phyloP scores from a whole-genome alignment of 2,797 vertebrate genomes.

The Salmo trutta region DNA sequence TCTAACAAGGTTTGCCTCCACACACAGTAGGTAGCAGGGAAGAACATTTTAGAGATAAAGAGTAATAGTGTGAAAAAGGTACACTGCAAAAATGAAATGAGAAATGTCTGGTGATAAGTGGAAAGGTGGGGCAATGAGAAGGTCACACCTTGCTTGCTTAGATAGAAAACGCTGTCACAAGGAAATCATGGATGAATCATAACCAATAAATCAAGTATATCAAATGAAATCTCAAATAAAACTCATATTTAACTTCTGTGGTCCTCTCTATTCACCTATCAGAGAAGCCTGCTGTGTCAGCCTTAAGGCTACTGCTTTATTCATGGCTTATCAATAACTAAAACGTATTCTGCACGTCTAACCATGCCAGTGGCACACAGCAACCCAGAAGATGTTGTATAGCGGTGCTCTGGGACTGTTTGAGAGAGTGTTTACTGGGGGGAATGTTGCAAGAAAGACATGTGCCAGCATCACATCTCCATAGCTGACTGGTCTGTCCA shows the following conservation, averaged over 20 bases:
- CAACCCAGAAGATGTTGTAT: conserved; percentile 2
- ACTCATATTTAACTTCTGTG: conserved; percentile 5
- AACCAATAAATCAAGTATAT: not conserved
- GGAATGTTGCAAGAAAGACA: not conserved
- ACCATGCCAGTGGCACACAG: conserved; percentile 13
- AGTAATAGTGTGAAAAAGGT: conserved; percentile 31
- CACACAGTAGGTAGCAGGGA: conserved; percentile 11
- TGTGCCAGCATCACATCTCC: too few species aligned
- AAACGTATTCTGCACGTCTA: conserved; percentile 33
- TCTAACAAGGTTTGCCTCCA: conserved; percentile 51
- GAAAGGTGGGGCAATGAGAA: conserved; percentile 11
- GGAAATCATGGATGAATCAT: not conserved
- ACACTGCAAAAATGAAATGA: conserved; percentile 40
- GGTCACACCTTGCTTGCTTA: not conserved
- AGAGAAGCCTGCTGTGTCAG: conserved; percentile 21
- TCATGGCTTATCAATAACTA: conserved; percentile 61
- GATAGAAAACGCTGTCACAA: conserved; percentile 22
- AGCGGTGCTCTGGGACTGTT: not conserved
- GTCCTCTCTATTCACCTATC: conserved; percentile 39
- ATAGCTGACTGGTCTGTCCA: too few species aligned
- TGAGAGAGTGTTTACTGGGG: too few species aligned
- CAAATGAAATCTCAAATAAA: not conserved
- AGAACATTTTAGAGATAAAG: conserved; percentile 26
- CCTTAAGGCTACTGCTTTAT: conserved; percentile 41
- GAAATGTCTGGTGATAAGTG: conserved; percentile 39